Percentiles rank a stretch among this genome's conserved stretches.
phyloP scores from a whole-genome alignment of 1,140 invertebrate genomes.

The Delia radicum region DNA sequence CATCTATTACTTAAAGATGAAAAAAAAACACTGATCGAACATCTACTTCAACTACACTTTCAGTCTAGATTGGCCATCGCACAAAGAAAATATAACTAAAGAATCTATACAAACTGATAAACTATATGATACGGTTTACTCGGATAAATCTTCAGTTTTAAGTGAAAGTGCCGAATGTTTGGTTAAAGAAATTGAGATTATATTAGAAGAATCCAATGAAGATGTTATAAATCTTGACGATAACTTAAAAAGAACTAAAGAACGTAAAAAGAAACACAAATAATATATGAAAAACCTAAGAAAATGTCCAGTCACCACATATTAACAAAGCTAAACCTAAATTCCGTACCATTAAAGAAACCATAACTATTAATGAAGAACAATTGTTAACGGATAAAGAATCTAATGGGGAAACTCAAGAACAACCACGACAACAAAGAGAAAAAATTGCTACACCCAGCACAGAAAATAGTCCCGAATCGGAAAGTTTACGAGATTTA shows the following conservation, averaged over 20 bases:
- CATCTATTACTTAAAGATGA: conserved; percentile 18
- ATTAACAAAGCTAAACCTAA: background rate
- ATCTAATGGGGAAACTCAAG: background rate
- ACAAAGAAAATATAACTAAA: background rate
- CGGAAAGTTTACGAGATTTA: conserved; percentile 49
- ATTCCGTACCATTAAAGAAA: conserved; percentile 26
- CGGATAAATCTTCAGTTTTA: conserved; percentile 7
- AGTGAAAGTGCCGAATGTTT: conserved; percentile 2
- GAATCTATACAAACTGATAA: conserved; percentile 4
- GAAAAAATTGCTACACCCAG: conserved; percentile 31
- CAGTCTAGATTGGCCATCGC: background rate
- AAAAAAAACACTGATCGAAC: background rate
- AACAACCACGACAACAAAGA: conserved; percentile 3
- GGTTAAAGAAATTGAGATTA: conserved; percentile 27
- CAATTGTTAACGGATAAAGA: background rate
- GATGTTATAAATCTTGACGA: conserved; percentile 18
- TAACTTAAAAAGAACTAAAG: background rate
- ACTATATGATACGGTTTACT: conserved; percentile 28
- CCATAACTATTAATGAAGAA: conserved; percentile 20
- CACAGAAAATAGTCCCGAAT: conserved; percentile 22
- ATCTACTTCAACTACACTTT: background rate
- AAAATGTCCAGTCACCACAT: no score
- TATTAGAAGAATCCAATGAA: conserved; percentile 27
- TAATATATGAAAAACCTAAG: conserved; percentile 27
- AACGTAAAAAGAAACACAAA: conserved; percentile 20